These are phyloP conservation scores for Megathymus violae DNA, from an alignment of 1,140 invertebrate genomes.

Conservation along the genomic window DNA sequence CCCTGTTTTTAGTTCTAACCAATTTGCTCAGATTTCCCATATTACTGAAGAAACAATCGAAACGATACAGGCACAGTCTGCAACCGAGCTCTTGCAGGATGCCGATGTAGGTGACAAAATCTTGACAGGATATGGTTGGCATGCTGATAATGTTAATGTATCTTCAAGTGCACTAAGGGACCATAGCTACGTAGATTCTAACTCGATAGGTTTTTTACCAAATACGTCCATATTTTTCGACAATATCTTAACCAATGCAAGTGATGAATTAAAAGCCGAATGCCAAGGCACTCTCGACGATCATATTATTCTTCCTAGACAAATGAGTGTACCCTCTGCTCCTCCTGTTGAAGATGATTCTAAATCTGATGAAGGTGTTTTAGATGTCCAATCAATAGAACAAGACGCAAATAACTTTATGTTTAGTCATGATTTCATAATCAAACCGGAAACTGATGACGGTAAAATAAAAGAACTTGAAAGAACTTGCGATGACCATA, in stretches of 20 bases:
- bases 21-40: conserved; percentile 57
- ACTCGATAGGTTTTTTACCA: conserved; percentile 47
- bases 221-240: conserved; percentile 59
- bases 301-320: conserved; percentile 43
- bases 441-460: conserved; percentile 73
- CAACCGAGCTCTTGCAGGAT: conserved; percentile 54
- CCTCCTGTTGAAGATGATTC: conserved; percentile 62
- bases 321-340: conserved; percentile 60
- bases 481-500: conserved; percentile 51
- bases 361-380: conserved; percentile 65
- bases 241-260: conserved; percentile 61
- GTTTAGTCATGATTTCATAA: conserved; percentile 65
- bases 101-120: conserved; percentile 37
- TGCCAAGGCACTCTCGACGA: conserved; percentile 58
- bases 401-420: conserved; percentile 75
- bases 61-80: conserved; percentile 59
- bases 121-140: conserved; percentile 56
- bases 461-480: conserved; percentile 63
- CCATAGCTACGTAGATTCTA: conserved; percentile 47
- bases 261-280: conserved; percentile 71
- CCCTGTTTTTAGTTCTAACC: conserved; percentile 43
- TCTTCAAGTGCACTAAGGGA: conserved; percentile 30
- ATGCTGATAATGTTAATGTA: conserved; percentile 29
- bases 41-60: conserved; percentile 66
- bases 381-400: conserved; percentile 74